A percentile compares a stretch with the other conserved stretches of the same genome.
These are phyloP conservation scores for Puntigrus tetrazona DNA, from an alignment of 2,113 vertebrate species.

Conservation along the genomic window DNA sequence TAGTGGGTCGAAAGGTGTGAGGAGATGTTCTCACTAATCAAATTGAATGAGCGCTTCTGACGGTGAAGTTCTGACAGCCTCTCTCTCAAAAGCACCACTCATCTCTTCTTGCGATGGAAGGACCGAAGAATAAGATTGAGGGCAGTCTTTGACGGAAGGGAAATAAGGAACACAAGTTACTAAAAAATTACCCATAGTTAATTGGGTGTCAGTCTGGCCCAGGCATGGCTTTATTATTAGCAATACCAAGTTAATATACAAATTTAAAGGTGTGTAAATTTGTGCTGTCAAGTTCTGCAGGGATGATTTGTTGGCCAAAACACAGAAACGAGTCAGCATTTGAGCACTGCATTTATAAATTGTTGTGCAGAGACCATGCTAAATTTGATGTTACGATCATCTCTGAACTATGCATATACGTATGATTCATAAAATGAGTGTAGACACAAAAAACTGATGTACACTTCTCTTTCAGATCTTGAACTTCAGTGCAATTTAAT, in stretches of 20 bases:
- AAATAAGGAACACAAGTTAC: not conserved
- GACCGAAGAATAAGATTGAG: not conserved
- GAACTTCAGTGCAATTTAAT: no score
- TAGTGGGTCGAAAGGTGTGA: conserved; percentile 25
- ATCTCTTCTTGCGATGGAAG: not conserved
- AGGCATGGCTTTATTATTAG: not conserved
- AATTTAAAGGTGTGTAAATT: not conserved
- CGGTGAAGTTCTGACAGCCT: conserved; percentile 26
- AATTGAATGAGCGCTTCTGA: conserved; percentile 28
- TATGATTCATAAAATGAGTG: no score
- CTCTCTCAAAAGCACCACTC: not conserved
- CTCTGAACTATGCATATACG: no score
- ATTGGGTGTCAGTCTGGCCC: not conserved
- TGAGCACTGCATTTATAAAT: no score
- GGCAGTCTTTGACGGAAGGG: not conserved
- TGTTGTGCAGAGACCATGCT: no score
- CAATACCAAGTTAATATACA: not conserved
- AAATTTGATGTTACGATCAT: no score
- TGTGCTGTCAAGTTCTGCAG: not conserved
- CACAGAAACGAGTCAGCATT: no score
- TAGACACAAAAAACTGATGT: no score
- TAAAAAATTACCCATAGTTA: not conserved
- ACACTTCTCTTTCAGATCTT: no score
- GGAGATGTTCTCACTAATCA: conserved; percentile 41
- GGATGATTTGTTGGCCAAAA: not conserved